Conservation (phyloP, 2,888 invertebrate genomes). For the Drosophila eohydei region DNA sequence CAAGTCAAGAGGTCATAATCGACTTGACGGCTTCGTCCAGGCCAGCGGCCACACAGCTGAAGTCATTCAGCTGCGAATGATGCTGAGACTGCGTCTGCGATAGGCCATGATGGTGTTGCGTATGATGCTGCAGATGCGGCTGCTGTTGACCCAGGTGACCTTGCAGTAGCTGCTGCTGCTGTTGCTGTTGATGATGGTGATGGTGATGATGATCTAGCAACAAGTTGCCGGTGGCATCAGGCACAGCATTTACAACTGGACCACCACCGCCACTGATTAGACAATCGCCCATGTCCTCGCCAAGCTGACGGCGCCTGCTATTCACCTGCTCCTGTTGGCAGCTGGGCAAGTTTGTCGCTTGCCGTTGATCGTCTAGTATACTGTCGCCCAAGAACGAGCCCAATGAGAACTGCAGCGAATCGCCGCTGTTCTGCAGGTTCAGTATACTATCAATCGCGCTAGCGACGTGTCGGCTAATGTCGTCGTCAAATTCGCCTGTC, state of each 20-base stretch:
- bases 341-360: slow-evolving; percentile 57
- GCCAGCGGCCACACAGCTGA: slow-evolving; percentile 84
- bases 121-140: slow-evolving; percentile 63
- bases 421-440: slow-evolving; percentile 87
- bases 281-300: slow-evolving; percentile 84
- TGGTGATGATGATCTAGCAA: slow-evolving; percentile 70
- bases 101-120: slow-evolving; percentile 59
- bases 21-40: slow-evolving; percentile 86
- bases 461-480: slow-evolving; percentile 91
- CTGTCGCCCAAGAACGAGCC: slow-evolving; percentile 84
- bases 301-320: slow-evolving; percentile 68
- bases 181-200: slow-evolving; percentile 63
- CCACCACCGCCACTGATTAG: slow-evolving; percentile 79
- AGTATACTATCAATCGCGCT: slow-evolving; percentile 92
- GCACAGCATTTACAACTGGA: slow-evolving; percentile 60
- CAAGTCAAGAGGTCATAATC: slow-evolving; percentile 86
- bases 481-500: slow-evolving; percentile 86
- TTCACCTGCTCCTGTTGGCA: slow-evolving; percentile 71
- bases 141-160: slow-evolving; percentile 53
- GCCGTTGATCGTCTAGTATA: slow-evolving; percentile 82
- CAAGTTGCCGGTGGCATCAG: slow-evolving; percentile 73
- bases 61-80: slow-evolving; percentile 83
- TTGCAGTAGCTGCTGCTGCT: slow-evolving; percentile 61
- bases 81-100: slow-evolving; percentile 58
- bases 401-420: slow-evolving; percentile 85